Evolutionary conservation across 2,113 vertebrate genomes (phyloP), one percentile per base, ranked within the genome.

Genomic region (Sciurus niger): DNA sequence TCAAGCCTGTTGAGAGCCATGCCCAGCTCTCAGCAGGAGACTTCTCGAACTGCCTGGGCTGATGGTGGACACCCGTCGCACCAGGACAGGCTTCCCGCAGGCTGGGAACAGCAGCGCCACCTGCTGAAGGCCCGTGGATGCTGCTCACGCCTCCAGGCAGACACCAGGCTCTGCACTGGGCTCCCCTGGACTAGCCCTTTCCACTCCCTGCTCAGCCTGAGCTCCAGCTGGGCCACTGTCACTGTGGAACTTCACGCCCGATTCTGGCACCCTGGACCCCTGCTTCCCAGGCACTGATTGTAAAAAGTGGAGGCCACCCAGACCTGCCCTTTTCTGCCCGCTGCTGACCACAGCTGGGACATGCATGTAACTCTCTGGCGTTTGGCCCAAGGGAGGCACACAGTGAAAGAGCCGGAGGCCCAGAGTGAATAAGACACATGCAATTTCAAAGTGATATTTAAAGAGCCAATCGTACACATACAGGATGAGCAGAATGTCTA

Each of bases 251-350:
- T 78, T 92, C 22, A 34, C 8, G 84, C 34, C 40, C 46, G 48
- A 80, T 40, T 80, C 32, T 55, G 55, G 32, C 24, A 55, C 34
- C 30, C 20, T 34, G 58, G 74, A 48, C 51, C 73, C 51, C 32
- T 16, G 3, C n/a, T 24, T 9, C 32, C n/a, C 12, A 48, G 65
- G 13, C 13, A 16, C n/a, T 40, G 40, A 32, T 60, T 13, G 25
- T 10, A 40, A 65, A 65, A 65, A 65, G 28, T 30, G 28, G 28
- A 67, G 65, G 10, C 28, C 65, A 67, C 30, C 65, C 65, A 67
- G 63, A 53, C 51, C 51, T 53, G 51, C 51, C 51, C 60, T 89
- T 40, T 94, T 65, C 84, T 96, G 78, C 37, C 89, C 73, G 40
- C 93, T 92, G 46, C 53, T 84, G 93, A 8, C 72, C 46, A 4